Evolutionary conservation across 2,113 vertebrate species (phyloP).

Genomic region (Nyctereutes procyonoides): DNA sequence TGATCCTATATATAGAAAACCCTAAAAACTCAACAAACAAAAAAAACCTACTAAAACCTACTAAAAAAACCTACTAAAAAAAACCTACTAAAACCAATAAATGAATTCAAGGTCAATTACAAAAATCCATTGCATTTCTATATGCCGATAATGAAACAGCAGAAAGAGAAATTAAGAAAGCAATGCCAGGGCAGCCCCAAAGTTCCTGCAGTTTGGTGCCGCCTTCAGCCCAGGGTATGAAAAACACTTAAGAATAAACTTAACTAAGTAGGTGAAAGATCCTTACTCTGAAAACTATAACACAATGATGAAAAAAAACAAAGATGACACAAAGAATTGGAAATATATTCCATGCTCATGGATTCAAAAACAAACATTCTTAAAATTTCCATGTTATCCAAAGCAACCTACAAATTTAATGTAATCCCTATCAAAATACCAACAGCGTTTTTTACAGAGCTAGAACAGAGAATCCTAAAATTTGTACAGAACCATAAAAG

Average conservation of each 20-base stretch:
- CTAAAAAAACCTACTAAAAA: neutral
- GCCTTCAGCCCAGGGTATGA: no score
- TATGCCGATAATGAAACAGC: neutral
- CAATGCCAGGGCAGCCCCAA: neutral
- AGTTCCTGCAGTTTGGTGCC: no score
- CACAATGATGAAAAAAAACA: neutral
- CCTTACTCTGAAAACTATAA: neutral
- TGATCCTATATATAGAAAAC: no score
- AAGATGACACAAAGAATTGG: neutral
- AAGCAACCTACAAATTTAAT: neutral
- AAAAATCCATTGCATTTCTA: neutral
- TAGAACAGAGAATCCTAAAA: neutral
- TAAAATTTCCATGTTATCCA: neutral
- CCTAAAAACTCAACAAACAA: neutral
- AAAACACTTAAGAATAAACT: neutral
- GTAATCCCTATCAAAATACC: neutral
- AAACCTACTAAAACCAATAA: neutral
- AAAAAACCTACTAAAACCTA: neutral
- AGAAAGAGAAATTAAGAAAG: neutral
- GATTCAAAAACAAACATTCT: neutral
- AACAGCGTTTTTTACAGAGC: neutral
- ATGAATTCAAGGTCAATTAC: neutral
- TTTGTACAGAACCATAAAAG: neutral
- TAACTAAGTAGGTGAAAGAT: neutral
- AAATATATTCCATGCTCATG: neutral